Evolutionary conservation across 2,888 invertebrate genomes (phyloP), one percentile per base, ranked within the genome.

Genomic region (Papilio gigon): DNA sequence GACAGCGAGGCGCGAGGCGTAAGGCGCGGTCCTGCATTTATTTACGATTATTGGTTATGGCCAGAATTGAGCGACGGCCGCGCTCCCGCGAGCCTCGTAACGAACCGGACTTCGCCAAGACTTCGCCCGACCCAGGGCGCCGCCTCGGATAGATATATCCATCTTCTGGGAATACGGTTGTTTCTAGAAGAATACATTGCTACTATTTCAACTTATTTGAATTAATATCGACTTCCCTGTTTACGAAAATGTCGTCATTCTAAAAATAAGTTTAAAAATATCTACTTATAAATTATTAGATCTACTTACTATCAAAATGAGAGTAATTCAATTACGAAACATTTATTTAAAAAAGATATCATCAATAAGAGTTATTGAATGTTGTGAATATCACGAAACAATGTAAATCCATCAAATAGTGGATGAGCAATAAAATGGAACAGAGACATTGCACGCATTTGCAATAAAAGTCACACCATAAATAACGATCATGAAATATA

Each of bases 401-500:
- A 84, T 78, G 75, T 77, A 83, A 85, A 87, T 87, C 84, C 84
- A 87, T 90, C 89, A 90, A 90, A 90, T 88, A 88, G 85, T 87
- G 85, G 85, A 82, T 79, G 72, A 79, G 84, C 86, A 88, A 89
- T 90, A 90, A 91, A 91, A 90, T 87, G 84, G 85, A 88, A 92
- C 90, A 89, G 90, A 91, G 92, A 89, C 91, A 89, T 90, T 82
- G 91, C 91, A 92, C 92, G 92, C 90, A 90, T 91, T 88, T 84
- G 91, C 90, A 91, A 91, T 92, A 92, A 91, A 92, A 92, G 89
- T 92, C 90, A 84, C 85, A 81, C 87, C 89, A 90, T 92, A 92
- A 92, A 92, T 92, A 92, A 92, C 89, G 87, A 85, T 90, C 92
- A 92, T 91, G 92, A 92, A 92, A 92, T 91, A 91, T 92, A 92